Percentiles rank a stretch among this genome's conserved stretches.
Evolutionary conservation across 2,888 invertebrate genomes (phyloP).

Genomic region (Agonopterix arenella): DNA sequence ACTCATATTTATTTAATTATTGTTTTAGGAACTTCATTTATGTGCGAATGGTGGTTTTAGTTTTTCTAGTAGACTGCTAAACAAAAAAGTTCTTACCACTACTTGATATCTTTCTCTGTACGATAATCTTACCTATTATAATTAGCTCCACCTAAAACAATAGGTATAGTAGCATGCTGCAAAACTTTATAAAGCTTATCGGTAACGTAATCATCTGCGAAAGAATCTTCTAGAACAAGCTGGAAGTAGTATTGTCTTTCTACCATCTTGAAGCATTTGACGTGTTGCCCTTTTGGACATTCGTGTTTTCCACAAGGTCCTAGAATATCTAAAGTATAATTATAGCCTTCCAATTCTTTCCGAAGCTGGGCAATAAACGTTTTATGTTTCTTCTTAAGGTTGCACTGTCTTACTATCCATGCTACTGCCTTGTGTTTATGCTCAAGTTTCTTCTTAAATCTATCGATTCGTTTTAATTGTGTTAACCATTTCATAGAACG

Average conservation of each 20-base stretch:
- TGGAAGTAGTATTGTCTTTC: constrained; percentile 52
- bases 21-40: too few species aligned
- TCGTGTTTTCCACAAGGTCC: constrained; percentile 46
- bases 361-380: constrained; percentile 39
- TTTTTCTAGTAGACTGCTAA: too few species aligned
- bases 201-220: constrained; percentile 47
- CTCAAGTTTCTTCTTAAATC: constrained; percentile 10
- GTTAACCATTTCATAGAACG: constrained; percentile 34
- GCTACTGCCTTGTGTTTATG: constrained; percentile 48
- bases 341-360: constrained; percentile 43
- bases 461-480: constrained; percentile 30
- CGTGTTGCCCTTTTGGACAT: constrained; percentile 32
- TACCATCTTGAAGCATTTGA: constrained; percentile 42
- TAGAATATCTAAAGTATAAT: constrained; percentile 43
- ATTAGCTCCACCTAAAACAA: constrained; percentile 43
- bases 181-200: constrained; percentile 43
- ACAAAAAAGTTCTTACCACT: too few species aligned
- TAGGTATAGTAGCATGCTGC: constrained; percentile 43
- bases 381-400: constrained; percentile 35
- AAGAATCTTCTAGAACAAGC: constrained; percentile 49
- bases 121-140: constrained; percentile 40
- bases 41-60: too few species aligned
- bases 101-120: not conserved
- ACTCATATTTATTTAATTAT: too few species aligned
- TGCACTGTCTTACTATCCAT: constrained; percentile 48